Percentiles rank a stretch among this genome's conserved stretches.
Evolutionary conservation across 2,113 vertebrate species (phyloP).

Genomic region (Candoia aspera): DNA sequence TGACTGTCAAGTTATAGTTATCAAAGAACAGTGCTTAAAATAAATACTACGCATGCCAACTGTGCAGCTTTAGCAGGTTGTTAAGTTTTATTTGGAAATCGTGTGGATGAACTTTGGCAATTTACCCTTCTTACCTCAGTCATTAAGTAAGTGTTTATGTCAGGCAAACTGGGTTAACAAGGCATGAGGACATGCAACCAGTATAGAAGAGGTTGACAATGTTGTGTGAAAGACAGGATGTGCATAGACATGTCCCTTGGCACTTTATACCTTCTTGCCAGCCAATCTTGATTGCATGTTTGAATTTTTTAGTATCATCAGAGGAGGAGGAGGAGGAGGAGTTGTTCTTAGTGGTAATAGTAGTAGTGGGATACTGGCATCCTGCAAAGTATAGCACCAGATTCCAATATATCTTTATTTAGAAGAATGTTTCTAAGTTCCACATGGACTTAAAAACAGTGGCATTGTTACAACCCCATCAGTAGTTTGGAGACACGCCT

Average conservation of each 20-base stretch:
- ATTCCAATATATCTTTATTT: background rate
- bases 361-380: background rate
- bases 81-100: background rate
- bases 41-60: slow-evolving; percentile 4
- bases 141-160: background rate
- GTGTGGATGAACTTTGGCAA: background rate
- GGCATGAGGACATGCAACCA: background rate
- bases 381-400: background rate
- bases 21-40: slow-evolving; percentile 21
- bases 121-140: background rate
- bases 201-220: background rate
- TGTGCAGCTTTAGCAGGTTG: slow-evolving; percentile 22
- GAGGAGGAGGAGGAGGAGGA: no score
- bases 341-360: background rate
- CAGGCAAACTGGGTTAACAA: background rate
- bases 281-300: background rate
- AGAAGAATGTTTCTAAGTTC: background rate
- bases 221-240: background rate
- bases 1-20: slow-evolving; percentile 38
- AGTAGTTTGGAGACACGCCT: background rate
- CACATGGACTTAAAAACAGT: background rate
- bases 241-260: background rate
- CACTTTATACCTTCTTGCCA: background rate
- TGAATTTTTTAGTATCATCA: background rate
- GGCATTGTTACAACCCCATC: background rate